Conservation (phyloP, 92 coral and sea anemone species). For the Umimayanthus chanpuru region DNA sequence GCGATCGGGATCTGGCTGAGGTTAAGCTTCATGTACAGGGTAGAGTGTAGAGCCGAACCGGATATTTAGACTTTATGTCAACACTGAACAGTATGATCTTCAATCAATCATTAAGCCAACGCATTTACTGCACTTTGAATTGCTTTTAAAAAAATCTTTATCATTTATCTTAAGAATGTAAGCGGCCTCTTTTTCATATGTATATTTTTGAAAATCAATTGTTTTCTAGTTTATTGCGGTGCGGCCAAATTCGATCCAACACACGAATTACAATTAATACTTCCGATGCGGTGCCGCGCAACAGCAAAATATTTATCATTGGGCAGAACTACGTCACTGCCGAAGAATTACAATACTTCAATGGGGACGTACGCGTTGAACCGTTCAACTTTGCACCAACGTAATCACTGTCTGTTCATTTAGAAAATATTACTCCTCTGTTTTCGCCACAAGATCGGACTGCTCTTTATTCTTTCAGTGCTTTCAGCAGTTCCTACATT, state of each 20-base stretch:
- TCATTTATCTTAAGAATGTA: too few species aligned
- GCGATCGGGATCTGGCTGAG: neutral
- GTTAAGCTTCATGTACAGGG: neutral
- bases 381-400: slow-evolving; percentile 4
- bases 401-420: neutral
- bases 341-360: slow-evolving; percentile 10
- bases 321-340: neutral
- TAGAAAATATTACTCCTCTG: neutral
- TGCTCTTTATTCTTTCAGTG: neutral
- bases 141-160: too few species aligned
- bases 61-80: too few species aligned
- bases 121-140: too few species aligned
- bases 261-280: neutral
- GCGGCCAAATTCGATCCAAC: neutral
- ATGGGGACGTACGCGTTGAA: neutral
- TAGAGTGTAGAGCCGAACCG: neutral
- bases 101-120: too few species aligned
- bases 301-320: slow-evolving; percentile 1
- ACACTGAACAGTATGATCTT: too few species aligned
- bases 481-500: neutral
- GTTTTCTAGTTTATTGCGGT: neutral
- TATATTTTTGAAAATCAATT: neutral
- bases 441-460: neutral
- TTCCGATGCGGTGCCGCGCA: neutral
- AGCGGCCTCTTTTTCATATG: neutral